These are phyloP conservation scores for Brachyrhaphis roseni DNA, from an alignment of 2,797 vertebrate genomes.

Conservation along the genomic window DNA sequence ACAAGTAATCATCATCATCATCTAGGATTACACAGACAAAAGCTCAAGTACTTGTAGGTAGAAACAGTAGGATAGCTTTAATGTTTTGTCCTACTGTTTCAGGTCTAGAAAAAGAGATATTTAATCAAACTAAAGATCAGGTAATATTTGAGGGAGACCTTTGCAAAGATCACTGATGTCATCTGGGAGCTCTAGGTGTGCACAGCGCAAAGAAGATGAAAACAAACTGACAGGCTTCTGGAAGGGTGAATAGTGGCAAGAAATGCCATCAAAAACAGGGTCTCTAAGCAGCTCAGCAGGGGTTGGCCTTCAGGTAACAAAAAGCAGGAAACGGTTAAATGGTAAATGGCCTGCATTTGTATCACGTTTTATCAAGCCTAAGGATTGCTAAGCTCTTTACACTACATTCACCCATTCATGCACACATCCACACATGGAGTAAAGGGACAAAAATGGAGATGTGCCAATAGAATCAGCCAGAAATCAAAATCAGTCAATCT, in stretches of 20 bases:
- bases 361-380: neutral
- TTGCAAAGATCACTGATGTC: conserved; percentile 92
- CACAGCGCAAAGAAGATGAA: conserved; percentile 91
- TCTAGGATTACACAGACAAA: conserved; percentile 45
- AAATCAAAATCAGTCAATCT: neutral
- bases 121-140: neutral
- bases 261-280: conserved; percentile 84
- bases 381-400: neutral
- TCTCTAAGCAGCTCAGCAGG: conserved; percentile 87
- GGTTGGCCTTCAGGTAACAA: conserved; percentile 80
- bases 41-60: neutral
- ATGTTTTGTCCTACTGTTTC: neutral
- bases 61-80: neutral
- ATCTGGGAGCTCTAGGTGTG: conserved; percentile 90
- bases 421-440: neutral
- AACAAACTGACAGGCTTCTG: conserved; percentile 88
- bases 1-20: conserved; percentile 88
- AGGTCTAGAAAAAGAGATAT: neutral
- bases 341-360: neutral
- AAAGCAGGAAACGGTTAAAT: neutral
- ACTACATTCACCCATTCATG: neutral
- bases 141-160: conserved; percentile 77
- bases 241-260: conserved; percentile 82
- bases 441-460: neutral
- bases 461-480: neutral